phyloP scores from a whole-genome alignment of 2,113 vertebrate species.

The Menidia beryllina region DNA sequence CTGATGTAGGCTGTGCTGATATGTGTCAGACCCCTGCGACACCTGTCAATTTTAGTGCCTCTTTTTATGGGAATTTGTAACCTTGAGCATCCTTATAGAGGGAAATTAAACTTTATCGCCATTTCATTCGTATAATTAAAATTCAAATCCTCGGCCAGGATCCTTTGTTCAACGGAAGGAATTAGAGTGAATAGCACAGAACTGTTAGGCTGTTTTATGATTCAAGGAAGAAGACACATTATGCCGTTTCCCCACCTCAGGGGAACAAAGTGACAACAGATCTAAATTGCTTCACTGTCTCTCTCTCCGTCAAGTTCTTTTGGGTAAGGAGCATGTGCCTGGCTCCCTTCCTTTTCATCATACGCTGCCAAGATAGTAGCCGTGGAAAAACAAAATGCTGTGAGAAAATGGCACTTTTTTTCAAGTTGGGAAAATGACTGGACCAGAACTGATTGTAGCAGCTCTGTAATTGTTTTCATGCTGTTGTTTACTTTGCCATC shows the following conservation, averaged over 20 bases:
- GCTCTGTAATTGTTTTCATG: conserved; percentile 27
- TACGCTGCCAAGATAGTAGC: conserved; percentile 45
- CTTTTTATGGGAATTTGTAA: conserved; percentile 46
- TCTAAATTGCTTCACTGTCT: conserved; percentile 56
- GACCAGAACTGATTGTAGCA: conserved; percentile 63
- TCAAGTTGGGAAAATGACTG: conserved; percentile 52
- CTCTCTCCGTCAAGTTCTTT: conserved; percentile 38
- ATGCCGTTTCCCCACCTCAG: conserved; percentile 32
- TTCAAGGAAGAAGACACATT: conserved; percentile 45
- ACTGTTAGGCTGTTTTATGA: conserved; percentile 52
- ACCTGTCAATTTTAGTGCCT: conserved; percentile 34
- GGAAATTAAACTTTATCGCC: conserved; percentile 47
- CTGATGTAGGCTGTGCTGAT: conserved; percentile 48
- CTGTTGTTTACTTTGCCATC: not conserved
- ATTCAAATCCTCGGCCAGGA: not conserved
- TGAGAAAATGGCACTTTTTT: conserved; percentile 52
- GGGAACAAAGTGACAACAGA: conserved; percentile 46
- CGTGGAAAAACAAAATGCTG: conserved; percentile 38
- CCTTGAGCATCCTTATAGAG: conserved; percentile 48
- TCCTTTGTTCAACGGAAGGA: conserved; percentile 27
- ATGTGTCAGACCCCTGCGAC: conserved; percentile 13
- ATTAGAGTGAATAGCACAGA: conserved; percentile 5
- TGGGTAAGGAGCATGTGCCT: conserved; percentile 49
- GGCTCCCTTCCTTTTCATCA: conserved; percentile 34
- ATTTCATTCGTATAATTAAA: conserved; percentile 19